Evolutionary conservation across 1,140 invertebrate genomes (phyloP).

Genomic region (Papilio machaon): DNA sequence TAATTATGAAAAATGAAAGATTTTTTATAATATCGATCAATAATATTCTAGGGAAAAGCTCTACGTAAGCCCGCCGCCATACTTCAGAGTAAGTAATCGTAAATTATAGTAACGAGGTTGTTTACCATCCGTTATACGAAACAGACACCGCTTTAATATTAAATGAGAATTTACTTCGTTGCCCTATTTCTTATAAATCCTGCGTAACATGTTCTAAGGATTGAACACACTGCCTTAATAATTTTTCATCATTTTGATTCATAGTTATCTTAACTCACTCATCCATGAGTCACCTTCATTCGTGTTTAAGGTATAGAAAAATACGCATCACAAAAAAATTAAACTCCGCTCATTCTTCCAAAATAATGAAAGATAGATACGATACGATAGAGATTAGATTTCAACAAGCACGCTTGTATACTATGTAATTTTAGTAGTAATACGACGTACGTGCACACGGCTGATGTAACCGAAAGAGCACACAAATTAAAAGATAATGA

Average conservation of each 20-base stretch:
- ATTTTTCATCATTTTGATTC: background rate
- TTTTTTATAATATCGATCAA: constrained; percentile 1
- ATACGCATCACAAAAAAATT: no score
- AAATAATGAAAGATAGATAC: no score
- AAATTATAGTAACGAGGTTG: constrained; percentile 30
- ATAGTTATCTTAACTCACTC: background rate
- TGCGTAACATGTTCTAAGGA: background rate
- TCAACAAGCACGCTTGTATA: background rate
- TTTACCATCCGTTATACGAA: constrained; percentile 31
- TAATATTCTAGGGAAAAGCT: background rate
- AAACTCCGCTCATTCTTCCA: no score
- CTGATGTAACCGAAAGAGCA: background rate
- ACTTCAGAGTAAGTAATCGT: constrained; percentile 30
- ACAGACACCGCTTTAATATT: constrained; percentile 34
- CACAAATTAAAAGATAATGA: constrained; percentile 26
- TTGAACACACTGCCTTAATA: background rate
- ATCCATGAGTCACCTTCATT: no score
- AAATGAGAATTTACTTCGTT: constrained; percentile 22
- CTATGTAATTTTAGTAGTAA: background rate
- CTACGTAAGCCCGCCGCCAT: constrained; percentile 11
- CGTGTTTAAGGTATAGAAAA: no score
- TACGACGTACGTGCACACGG: background rate
- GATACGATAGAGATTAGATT: no score
- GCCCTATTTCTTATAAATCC: constrained; percentile 5
- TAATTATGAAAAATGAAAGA: background rate